A percentile compares a stretch with the other conserved stretches of the same genome.
phyloP scores from a whole-genome alignment of 2,888 invertebrate genomes.

The Pinctada fucata region DNA sequence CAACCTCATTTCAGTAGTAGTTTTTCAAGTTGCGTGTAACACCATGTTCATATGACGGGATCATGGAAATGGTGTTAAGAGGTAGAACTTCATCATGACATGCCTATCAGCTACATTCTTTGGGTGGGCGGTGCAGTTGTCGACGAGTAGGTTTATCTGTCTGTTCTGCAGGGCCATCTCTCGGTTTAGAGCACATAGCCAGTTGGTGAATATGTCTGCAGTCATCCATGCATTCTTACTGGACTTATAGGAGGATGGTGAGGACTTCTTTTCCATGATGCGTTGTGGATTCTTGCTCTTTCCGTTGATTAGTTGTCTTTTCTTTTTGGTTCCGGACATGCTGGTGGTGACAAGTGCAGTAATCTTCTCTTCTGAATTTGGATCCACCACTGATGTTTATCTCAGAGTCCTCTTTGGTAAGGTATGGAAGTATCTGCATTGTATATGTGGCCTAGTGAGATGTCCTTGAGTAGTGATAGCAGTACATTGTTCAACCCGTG shows the following conservation, averaged over 20 bases:
- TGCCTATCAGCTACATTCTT: background rate
- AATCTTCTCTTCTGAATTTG: background rate
- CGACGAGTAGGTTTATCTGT: constrained; percentile 21
- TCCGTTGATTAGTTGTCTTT: constrained; percentile 30
- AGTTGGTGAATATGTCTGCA: constrained; percentile 17
- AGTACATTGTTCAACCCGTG: constrained; percentile 14
- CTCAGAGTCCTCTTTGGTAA: constrained; percentile 27
- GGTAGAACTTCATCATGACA: constrained; percentile 10
- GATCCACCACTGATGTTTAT: constrained; percentile 2
- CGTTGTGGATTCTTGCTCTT: constrained; percentile 28
- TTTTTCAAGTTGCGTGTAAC: constrained; percentile 4
- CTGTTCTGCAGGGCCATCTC: constrained; percentile 20
- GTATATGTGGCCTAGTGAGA: constrained; percentile 33
- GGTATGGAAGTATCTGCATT: constrained; percentile 36
- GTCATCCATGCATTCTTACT: constrained; percentile 34
- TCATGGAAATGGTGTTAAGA: constrained; percentile 11
- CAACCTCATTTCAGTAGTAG: constrained; percentile 15
- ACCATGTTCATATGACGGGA: too few relatives aligned
- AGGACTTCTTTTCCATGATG: constrained; percentile 12
- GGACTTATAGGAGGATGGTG: constrained; percentile 10
- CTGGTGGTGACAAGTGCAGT: constrained; percentile 32
- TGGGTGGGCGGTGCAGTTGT: constrained; percentile 37
- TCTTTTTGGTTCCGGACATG: constrained; percentile 39
- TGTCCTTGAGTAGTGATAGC: constrained; percentile 15
- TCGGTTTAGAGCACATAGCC: constrained; percentile 14